Evolutionary conservation across 2,797 vertebrate species (phyloP).

Genomic region (Melanotaenia trifasciata): DNA sequence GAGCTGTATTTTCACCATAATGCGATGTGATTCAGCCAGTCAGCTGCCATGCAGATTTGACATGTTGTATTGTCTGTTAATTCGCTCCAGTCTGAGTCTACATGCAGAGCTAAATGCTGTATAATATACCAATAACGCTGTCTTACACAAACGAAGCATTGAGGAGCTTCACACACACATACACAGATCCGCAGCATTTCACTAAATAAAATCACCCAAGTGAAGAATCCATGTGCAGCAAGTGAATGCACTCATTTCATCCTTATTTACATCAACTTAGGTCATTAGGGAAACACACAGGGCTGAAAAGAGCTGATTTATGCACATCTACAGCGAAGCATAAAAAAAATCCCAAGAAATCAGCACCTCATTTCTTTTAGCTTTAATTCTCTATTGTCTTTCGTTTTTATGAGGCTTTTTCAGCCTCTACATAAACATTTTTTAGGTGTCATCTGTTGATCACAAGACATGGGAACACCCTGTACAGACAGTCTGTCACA

Average conservation of each 20-base stretch:
- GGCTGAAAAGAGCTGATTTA: slow-evolving; percentile 30
- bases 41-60: slow-evolving; percentile 46
- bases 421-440: slow-evolving; percentile 15
- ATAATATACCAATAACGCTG: slow-evolving; percentile 20
- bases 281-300: slow-evolving; percentile 41
- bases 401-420: slow-evolving; percentile 7
- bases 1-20: slow-evolving; percentile 25
- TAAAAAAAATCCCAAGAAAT: neutral
- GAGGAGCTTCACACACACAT: slow-evolving; percentile 6
- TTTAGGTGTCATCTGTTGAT: slow-evolving; percentile 4
- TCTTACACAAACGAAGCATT: slow-evolving; percentile 25
- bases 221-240: slow-evolving; percentile 20
- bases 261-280: slow-evolving; percentile 48
- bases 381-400: neutral
- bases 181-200: slow-evolving; percentile 1
- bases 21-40: slow-evolving; percentile 60
- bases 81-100: slow-evolving; percentile 43
- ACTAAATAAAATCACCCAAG: slow-evolving; percentile 28
- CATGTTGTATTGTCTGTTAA: slow-evolving; percentile 56
- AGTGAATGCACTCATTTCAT: slow-evolving; percentile 38
- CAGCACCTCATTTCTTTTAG: neutral
- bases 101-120: slow-evolving; percentile 29
- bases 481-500: slow-evolving; percentile 11
- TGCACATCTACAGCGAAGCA: slow-evolving; percentile 11
- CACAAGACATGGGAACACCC: slow-evolving; percentile 21